Evolutionary conservation across 2,888 invertebrate genomes (phyloP), one percentile per base, ranked within the genome.

Genomic region (Neocrepidodera transversa): DNA sequence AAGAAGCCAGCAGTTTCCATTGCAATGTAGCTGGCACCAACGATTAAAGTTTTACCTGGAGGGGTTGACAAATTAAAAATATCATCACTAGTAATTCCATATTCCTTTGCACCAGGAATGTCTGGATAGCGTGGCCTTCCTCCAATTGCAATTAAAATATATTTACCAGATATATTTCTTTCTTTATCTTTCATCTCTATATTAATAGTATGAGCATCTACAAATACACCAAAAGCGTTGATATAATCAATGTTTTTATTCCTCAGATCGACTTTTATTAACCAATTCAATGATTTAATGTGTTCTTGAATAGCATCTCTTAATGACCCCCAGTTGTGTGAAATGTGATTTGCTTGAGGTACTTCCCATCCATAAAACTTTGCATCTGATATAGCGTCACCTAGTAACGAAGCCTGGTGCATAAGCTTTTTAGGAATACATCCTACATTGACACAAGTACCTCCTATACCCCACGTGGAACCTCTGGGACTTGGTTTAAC

Each of bases 351-450:
- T 1, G 82, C 71, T 8, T 87, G 80, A 0, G 87, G 87, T 28
- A 92, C 79, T 75, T 91, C 82, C 93, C 93, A 93, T 47, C 93
- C 93, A 77, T 91, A 93, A n/a, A 87, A 82, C 56, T 84, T 82
- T 0, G 93, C 88, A 82, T 93, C 93, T 89, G 92, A 75, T 23
- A 96, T 83, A 62, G 88, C 84, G 81, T 92, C 92, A 64, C 97
- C 96, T 6, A 96, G 81, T 32, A 96, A 78, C 0, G 97, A 91
- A 40, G 96, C 96, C 76, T 95, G 93, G 78, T 97, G 98, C 95
- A 98, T 96, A 62, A 98, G 82, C 78, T 98, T 98, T 80, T 98
- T 98, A 4, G 97, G 97, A 79, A 98, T 97, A 78, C 97, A 97
- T 28, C 97, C 97, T 4, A 97, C 97, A 82, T 97, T 97, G 23